Conservation (phyloP, 2,113 vertebrate genomes). For the Rhea americana region DNA sequence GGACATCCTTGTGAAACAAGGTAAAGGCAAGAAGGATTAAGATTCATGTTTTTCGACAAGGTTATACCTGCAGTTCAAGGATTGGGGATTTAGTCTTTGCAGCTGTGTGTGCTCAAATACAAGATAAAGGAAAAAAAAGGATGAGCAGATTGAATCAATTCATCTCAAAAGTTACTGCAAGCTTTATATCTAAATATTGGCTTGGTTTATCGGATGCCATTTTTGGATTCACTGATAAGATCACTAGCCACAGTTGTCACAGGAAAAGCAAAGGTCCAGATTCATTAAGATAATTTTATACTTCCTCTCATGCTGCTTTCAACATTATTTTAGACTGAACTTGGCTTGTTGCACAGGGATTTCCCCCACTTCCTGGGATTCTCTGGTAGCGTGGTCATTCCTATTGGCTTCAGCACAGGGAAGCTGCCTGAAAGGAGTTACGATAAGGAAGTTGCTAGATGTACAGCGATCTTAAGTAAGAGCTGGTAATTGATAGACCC, state of each 20-base stretch:
- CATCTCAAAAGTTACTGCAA: neutral
- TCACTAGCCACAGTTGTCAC: neutral
- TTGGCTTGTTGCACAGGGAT: neutral
- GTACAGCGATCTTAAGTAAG: neutral
- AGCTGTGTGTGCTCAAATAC: neutral
- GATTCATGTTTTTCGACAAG: neutral
- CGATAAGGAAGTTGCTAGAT: neutral
- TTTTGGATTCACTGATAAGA: slow-evolving; percentile 1
- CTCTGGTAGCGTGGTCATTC: neutral
- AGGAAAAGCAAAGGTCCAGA: neutral
- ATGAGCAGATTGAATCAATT: neutral
- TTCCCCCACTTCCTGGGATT: neutral
- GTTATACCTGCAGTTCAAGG: neutral
- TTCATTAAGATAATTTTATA: neutral
- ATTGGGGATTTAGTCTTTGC: neutral
- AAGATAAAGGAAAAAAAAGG: neutral
- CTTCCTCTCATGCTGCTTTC: neutral
- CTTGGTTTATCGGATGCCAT: neutral
- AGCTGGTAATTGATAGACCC: neutral
- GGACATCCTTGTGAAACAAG: neutral
- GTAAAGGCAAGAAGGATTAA: neutral
- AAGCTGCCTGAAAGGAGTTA: neutral
- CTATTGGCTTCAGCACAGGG: neutral
- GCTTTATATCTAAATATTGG: neutral
- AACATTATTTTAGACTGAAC: neutral